These are phyloP conservation scores for Acleris holmiana DNA, from an alignment of 2,888 invertebrate species.

Conservation along the genomic window DNA sequence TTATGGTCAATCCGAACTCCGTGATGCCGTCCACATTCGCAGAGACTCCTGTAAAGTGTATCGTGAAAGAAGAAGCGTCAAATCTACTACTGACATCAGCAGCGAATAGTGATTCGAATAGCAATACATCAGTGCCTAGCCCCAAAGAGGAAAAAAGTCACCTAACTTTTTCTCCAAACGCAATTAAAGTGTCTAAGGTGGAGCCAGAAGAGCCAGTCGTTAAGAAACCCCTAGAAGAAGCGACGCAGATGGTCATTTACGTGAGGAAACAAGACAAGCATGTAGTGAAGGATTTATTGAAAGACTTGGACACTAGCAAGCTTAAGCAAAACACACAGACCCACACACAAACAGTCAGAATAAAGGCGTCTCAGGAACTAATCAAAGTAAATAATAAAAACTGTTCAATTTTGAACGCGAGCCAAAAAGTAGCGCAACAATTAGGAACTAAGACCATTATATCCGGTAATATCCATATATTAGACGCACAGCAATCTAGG, in stretches of 20 bases:
- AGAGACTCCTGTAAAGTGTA: conserved; percentile 75
- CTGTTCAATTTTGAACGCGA: conserved; percentile 77
- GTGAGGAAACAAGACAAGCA: conserved; percentile 78
- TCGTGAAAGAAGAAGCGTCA: conserved; percentile 78
- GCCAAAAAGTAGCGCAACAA: conserved; percentile 73
- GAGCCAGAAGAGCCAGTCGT: conserved; percentile 61
- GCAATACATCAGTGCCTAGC: conserved; percentile 80
- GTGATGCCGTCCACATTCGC: conserved; percentile 92
- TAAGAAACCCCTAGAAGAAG: conserved; percentile 72
- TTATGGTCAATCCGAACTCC: conserved; percentile 95
- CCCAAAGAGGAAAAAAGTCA: conserved; percentile 88
- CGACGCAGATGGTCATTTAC: conserved; percentile 79
- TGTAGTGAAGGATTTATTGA: conserved; percentile 87
- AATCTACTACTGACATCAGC: conserved; percentile 77
- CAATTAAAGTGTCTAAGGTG: conserved; percentile 86
- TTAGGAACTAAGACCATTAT: conserved; percentile 80
- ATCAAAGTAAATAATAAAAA: conserved; percentile 76
- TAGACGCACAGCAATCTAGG: conserved; percentile 79
- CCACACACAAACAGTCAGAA: conserved; percentile 67
- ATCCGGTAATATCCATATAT: conserved; percentile 82
- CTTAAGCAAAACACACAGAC: conserved; percentile 57
- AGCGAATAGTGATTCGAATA: conserved; percentile 61
- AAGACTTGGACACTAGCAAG: conserved; percentile 79
- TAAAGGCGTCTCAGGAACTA: conserved; percentile 73
- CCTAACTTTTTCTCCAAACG: conserved; percentile 88